A percentile compares a stretch with the other conserved stretches of the same genome.
These are phyloP conservation scores for Tachyglossus aculeatus DNA, from an alignment of 2,797 vertebrate species.

Conservation along the genomic window DNA sequence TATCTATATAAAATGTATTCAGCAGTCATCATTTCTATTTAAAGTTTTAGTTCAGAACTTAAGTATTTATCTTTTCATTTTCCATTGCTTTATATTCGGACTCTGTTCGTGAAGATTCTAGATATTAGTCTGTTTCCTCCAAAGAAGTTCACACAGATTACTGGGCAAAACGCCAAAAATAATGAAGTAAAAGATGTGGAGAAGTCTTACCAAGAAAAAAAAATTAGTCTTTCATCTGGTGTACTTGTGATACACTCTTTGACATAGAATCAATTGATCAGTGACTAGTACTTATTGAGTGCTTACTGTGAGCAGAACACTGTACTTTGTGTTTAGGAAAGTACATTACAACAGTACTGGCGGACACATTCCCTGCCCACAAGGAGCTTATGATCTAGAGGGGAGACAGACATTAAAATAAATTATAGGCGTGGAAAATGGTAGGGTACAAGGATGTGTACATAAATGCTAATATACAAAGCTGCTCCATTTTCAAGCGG, in stretches of 20 bases:
- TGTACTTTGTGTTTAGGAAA: too few species aligned
- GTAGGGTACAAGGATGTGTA: too few species aligned
- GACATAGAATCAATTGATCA: too few species aligned
- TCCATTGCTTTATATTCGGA: neutral
- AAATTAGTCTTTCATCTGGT: neutral
- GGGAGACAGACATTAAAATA: too few species aligned
- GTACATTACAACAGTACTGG: too few species aligned
- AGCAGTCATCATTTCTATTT: neutral
- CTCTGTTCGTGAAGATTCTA: neutral
- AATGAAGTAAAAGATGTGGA: neutral
- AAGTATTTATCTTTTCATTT: neutral
- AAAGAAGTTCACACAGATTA: neutral
- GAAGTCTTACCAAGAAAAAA: neutral
- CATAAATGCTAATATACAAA: too few species aligned
- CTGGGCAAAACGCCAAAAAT: constrained; percentile 24
- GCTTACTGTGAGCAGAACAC: too few species aligned
- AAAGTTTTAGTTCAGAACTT: accelerated
- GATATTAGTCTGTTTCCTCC: neutral
- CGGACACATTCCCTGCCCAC: too few species aligned
- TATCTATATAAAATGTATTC: accelerated
- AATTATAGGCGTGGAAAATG: too few species aligned
- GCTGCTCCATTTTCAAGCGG: constrained; percentile 10
- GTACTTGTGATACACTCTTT: constrained; percentile 4
- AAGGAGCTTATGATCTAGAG: too few species aligned
- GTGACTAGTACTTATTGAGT: too few species aligned